These are phyloP conservation scores for Diarsia mendica DNA, from an alignment of 2,888 invertebrate species.

Conservation along the genomic window DNA sequence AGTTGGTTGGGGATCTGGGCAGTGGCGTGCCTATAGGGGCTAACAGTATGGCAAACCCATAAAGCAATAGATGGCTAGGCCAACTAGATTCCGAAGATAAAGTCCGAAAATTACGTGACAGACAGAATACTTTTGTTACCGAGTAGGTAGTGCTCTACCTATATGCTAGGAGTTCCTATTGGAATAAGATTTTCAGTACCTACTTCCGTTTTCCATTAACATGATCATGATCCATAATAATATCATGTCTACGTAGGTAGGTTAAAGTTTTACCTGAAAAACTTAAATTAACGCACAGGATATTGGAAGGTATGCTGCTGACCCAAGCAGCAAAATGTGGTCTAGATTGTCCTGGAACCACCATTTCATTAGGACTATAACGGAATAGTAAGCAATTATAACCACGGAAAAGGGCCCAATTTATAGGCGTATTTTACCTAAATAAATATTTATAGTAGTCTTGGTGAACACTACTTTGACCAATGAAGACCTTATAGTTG, in stretches of 20 bases:
- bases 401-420: too few relatives aligned
- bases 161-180: not conserved
- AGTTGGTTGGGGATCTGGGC: not conserved
- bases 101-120: not conserved
- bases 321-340: too few relatives aligned
- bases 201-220: not conserved
- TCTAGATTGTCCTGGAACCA: too few relatives aligned
- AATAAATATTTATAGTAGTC: too few relatives aligned
- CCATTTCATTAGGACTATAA: too few relatives aligned
- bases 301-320: not conserved
- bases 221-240: not conserved
- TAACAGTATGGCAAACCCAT: too few relatives aligned
- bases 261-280: not conserved
- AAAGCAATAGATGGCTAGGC: not conserved
- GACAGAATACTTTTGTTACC: not conserved
- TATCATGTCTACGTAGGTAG: not conserved
- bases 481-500: too few relatives aligned
- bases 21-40: too few relatives aligned
- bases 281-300: not conserved
- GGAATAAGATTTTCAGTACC: not conserved
- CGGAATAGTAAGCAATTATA: too few relatives aligned
- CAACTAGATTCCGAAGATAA: constrained; percentile 6
- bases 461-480: too few relatives aligned
- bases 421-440: too few relatives aligned
- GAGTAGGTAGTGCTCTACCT: not conserved